Base-by-base conservation (phyloP, 2,113 vertebrate genomes). In the Malurus alboscapulatus region DNA sequence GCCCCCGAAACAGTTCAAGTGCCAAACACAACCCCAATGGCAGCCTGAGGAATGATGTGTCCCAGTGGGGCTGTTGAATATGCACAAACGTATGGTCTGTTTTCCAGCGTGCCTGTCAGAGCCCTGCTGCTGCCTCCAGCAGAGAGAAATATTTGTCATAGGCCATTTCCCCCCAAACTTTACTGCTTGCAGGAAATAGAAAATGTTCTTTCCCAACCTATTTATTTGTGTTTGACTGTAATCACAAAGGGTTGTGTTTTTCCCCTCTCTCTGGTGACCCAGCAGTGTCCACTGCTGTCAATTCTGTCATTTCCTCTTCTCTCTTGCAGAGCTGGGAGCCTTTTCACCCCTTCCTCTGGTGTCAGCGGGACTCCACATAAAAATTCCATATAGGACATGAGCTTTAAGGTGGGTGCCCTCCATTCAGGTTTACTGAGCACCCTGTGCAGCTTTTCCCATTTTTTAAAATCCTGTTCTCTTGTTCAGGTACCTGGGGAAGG, bases 101-200 rank as follows among this genome's bases (percentile, higher is more conserved):
- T 93, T 96, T 93, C 93, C 90, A 74, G 3, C 7, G 3, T 86
- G 90, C 83, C 90, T 95, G 72, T 88, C 90, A 86, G 90, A 96
- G 71, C 88, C 92, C 88, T 51, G 95, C 96, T 95, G 93, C 88
- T 95, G 88, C 92, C 90, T 93, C 96, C 93, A 95, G 88, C 95
- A 92, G 92, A 90, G 96, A 85, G 30, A 93, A 95, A 69, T 90
- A 86, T 92, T 93, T 96, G 76, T 67, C 92, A 67, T 42, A 83
- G 90, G 73, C 85, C 59, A 16, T 85, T 92, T 81, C 50, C 72
- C 84, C 83, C 72, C 26, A 27, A 87, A 77, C 85, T 92, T 85
- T 40, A 50, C 71, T 86, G 62, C 68, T 69, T 77, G 45, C 83
- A 86, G 83, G 90, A 95, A 96, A 40, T 0, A 55, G 59, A 71